phyloP scores from a whole-genome alignment of 2,113 vertebrate species.

The Oryzias woworae region DNA sequence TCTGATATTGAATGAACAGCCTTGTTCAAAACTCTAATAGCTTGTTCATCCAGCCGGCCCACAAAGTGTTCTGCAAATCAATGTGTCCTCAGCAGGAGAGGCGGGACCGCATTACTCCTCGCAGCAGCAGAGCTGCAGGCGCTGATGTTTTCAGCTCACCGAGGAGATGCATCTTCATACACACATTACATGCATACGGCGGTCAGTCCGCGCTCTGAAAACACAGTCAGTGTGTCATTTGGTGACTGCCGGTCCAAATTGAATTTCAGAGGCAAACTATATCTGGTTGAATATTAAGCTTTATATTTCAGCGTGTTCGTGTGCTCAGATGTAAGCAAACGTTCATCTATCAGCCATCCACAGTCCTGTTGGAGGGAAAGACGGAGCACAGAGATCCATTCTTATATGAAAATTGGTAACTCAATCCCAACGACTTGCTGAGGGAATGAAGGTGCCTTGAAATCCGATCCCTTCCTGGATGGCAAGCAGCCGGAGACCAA shows the following conservation, averaged over 20 bases:
- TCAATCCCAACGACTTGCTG: slow-evolving; percentile 38
- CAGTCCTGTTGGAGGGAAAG: background rate
- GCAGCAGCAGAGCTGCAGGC: slow-evolving; percentile 16
- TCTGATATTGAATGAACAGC: slow-evolving; percentile 37
- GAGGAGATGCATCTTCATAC: slow-evolving; percentile 5
- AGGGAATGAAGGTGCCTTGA: slow-evolving; percentile 43
- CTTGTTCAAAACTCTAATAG: slow-evolving; percentile 43
- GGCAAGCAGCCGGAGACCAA: slow-evolving; percentile 44
- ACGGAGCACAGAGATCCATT: slow-evolving; percentile 5
- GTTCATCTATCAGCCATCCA: background rate
- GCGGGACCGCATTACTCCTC: slow-evolving; percentile 18
- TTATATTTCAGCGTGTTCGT: background rate
- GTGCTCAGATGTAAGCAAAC: background rate
- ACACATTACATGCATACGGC: background rate
- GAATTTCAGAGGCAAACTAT: slow-evolving; percentile 3
- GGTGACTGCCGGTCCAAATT: background rate
- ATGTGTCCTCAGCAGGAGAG: slow-evolving; percentile 26
- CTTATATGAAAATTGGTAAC: slow-evolving; percentile 47
- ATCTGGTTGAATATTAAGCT: background rate
- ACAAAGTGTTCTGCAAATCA: slow-evolving; percentile 51
- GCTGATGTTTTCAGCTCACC: slow-evolving; percentile 2
- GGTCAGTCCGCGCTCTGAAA: background rate
- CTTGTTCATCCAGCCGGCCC: slow-evolving; percentile 43
- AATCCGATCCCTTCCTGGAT: slow-evolving; percentile 56
- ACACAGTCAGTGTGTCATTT: background rate